Base-by-base conservation (phyloP, 2,113 vertebrate genomes). In the Lamprotornis superbus region DNA sequence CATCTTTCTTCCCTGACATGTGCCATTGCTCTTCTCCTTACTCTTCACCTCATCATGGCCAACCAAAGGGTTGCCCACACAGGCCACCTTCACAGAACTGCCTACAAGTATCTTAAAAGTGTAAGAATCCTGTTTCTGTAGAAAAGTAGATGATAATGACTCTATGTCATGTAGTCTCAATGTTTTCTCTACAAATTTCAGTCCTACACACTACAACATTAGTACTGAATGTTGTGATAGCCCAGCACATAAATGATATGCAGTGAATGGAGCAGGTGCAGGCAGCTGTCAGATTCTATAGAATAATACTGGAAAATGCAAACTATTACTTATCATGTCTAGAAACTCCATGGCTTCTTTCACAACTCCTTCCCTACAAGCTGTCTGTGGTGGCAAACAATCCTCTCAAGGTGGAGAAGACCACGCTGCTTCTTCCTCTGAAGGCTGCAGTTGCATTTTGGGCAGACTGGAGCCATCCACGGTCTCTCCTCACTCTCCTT, bases 11-110 rank as follows among this genome's bases (percentile, higher is more conserved):
- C 68, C 33, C n/a, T 78, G 50, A 46, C 12, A 35, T 20, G 12
- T 9, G 1, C n/a, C 0, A 0, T 7, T 42, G 35, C 23, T 76
- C n/a, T 44, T 2, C 12, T 65, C n/a, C 35, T 31, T 42, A 25
- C 37, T 76, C 44, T 50, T n/a, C 4, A 1, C 17, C 22, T 52
- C 37, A 17, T 23, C 33, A 14, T 4, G 47, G 52, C 18, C 31
- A 52, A 52, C 6, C 33, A 59, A 44, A 42, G 52, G n/a, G 46
- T 49, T 63, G 35, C 37, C 44, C 47, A 44, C 23, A 20, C 2
- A 52, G 24, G 5, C 24, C 3, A 2, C 27, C 37, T 60, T 31
- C 33, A 87, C 2, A 22, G 31, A 79, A 78, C 57, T 53, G 24
- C 37, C 67, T 73, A 33, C 33, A 47, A 27, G 19, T 11, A 69